A percentile compares a stretch with the other conserved stretches of the same genome.
These are phyloP conservation scores for Apamea sordens DNA, from an alignment of 2,888 invertebrate genomes.

Conservation along the genomic window DNA sequence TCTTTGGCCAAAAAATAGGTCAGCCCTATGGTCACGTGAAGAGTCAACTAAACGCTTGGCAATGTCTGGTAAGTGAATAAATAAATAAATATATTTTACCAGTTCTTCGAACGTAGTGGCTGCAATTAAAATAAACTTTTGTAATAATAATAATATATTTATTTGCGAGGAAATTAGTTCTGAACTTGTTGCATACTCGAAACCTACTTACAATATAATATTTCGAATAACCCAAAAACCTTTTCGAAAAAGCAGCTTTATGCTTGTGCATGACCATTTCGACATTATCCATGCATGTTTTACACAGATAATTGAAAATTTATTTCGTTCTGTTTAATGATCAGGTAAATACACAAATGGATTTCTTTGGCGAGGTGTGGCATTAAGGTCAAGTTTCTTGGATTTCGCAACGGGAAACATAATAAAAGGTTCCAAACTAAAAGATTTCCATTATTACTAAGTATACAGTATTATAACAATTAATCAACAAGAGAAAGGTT, in stretches of 20 bases:
- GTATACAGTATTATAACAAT: constrained; percentile 19
- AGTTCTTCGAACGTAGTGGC: background rate
- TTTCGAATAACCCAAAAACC: background rate
- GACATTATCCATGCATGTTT: constrained; percentile 22
- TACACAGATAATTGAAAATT: constrained; percentile 26
- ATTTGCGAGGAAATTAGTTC: too few species aligned
- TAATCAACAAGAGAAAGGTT: constrained; percentile 23
- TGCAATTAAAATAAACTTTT: too few species aligned
- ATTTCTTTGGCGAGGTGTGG: constrained; percentile 37
- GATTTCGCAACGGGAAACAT: constrained; percentile 50
- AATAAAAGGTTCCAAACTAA: constrained; percentile 37
- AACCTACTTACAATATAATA: background rate
- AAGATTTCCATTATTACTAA: constrained; percentile 32
- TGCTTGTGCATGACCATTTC: background rate
- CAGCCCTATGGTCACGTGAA: background rate
- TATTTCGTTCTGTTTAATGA: constrained; percentile 34
- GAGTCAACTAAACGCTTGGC: background rate
- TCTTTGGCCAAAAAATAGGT: too few species aligned
- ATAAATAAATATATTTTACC: background rate
- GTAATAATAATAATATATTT: too few species aligned
- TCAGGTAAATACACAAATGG: constrained; percentile 25
- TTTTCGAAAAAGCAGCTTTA: constrained; percentile 12
- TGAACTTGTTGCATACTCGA: background rate
- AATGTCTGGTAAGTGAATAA: background rate
- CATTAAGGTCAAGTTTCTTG: constrained; percentile 38